These are phyloP conservation scores for Prionace glauca DNA, from an alignment of 2,797 vertebrate species.

Conservation along the genomic window DNA sequence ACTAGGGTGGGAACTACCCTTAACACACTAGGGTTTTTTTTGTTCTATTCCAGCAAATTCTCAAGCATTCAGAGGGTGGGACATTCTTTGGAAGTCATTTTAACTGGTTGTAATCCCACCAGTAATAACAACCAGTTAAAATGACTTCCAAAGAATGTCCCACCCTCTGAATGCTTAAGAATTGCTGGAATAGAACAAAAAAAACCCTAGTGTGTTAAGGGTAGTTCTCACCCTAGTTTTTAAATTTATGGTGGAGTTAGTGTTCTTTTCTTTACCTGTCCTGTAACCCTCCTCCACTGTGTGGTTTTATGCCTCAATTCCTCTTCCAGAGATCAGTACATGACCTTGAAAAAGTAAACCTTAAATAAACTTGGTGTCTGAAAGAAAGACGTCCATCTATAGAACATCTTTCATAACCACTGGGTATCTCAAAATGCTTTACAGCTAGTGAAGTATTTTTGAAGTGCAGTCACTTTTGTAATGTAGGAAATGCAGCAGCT, in stretches of 20 bases:
- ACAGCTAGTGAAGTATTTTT: not conserved
- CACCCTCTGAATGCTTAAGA: not conserved
- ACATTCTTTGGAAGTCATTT: no score
- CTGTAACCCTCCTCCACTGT: not conserved
- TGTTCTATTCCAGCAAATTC: not conserved
- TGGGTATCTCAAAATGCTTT: not conserved
- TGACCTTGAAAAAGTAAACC: not conserved
- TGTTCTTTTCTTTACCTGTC: not conserved
- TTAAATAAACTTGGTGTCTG: not conserved
- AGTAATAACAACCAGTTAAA: not conserved
- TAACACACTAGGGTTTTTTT: no score
- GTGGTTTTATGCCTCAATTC: not conserved
- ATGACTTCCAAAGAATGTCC: not conserved
- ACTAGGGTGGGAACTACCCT: not conserved
- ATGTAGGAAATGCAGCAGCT: not conserved
- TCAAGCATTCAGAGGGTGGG: not conserved
- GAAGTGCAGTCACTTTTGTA: not conserved
- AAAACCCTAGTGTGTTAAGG: no score
- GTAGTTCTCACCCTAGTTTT: not conserved
- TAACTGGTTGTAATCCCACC: no score
- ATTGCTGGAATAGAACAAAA: not conserved
- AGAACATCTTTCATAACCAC: not conserved
- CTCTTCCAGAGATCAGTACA: not conserved
- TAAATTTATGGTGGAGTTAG: not conserved
- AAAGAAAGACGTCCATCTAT: not conserved